These are phyloP conservation scores for Thalassophryne amazonica DNA, from an alignment of 2,797 vertebrate species.

Conservation along the genomic window DNA sequence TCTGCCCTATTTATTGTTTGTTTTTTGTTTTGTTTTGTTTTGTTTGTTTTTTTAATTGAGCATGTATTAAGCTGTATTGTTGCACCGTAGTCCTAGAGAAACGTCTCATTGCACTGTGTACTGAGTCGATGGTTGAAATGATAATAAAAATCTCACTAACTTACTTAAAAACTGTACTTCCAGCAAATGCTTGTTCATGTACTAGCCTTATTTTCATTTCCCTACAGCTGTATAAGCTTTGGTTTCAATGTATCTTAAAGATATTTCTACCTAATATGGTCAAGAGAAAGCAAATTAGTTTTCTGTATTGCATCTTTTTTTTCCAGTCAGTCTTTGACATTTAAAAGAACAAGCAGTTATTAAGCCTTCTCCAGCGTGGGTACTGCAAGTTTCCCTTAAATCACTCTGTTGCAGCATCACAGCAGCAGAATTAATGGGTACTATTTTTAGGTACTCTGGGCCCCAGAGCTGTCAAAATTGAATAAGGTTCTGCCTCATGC, in stretches of 20 bases:
- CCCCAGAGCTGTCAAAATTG: conserved; percentile 71
- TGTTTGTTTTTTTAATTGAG: no score
- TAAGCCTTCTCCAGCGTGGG: conserved; percentile 45
- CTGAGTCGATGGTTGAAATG: no score
- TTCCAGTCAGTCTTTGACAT: conserved; percentile 17
- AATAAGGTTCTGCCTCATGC: conserved; percentile 63
- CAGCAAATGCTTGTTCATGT: no score
- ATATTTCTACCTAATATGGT: conserved; percentile 17
- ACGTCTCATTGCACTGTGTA: no score
- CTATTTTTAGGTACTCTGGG: conserved; percentile 71
- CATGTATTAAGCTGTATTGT: no score
- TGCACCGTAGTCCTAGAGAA: no score
- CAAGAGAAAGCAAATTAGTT: conserved; percentile 9
- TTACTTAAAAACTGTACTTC: no score
- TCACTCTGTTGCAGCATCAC: conserved; percentile 69
- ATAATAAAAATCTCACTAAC: no score
- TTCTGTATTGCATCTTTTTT: conserved; percentile 38
- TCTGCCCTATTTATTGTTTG: no score
- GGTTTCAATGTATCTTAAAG: neutral
- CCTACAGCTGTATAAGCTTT: neutral
- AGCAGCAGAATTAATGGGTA: conserved; percentile 73
- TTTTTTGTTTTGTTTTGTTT: no score
- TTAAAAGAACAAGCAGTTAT: conserved; percentile 52
- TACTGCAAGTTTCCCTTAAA: conserved; percentile 64
- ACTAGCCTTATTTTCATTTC: neutral